A percentile compares a stretch with the other conserved stretches of the same genome.
Evolutionary conservation across 2,797 vertebrate species (phyloP).

Genomic region (Diceros bicornis): DNA sequence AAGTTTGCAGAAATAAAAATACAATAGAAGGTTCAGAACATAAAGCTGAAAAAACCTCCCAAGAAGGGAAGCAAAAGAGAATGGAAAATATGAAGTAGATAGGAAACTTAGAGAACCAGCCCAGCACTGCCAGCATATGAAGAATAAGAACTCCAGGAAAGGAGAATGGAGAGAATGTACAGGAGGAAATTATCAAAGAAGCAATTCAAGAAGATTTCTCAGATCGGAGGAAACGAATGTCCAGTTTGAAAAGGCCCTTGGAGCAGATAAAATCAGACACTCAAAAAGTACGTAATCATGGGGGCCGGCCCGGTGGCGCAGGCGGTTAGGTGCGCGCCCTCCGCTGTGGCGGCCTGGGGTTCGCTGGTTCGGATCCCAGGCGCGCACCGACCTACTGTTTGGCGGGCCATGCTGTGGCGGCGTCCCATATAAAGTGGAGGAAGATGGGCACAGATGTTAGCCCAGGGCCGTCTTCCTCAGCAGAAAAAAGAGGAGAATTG

Average conservation of each 20-base stretch:
- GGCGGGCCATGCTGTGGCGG: too few relatives aligned
- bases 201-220: not conserved
- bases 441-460: too few relatives aligned
- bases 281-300: not conserved
- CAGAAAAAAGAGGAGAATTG: too few relatives aligned
- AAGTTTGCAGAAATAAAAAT: not conserved
- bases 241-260: not conserved
- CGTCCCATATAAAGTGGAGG: too few relatives aligned
- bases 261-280: not conserved
- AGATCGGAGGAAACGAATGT: not conserved
- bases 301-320: too few relatives aligned
- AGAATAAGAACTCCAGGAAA: not conserved
- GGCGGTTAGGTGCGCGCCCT: too few relatives aligned
- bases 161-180: not conserved
- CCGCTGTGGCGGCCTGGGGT: too few relatives aligned
- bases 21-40: not conserved
- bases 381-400: too few relatives aligned
- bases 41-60: not conserved
- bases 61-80: not conserved
- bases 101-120: not conserved
- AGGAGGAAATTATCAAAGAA: not conserved
- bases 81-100: not conserved
- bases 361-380: too few relatives aligned
- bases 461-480: too few relatives aligned
- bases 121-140: not conserved